Evolutionary conservation across 2,888 invertebrate genomes (phyloP).

Genomic region (Cantharis nigra): DNA sequence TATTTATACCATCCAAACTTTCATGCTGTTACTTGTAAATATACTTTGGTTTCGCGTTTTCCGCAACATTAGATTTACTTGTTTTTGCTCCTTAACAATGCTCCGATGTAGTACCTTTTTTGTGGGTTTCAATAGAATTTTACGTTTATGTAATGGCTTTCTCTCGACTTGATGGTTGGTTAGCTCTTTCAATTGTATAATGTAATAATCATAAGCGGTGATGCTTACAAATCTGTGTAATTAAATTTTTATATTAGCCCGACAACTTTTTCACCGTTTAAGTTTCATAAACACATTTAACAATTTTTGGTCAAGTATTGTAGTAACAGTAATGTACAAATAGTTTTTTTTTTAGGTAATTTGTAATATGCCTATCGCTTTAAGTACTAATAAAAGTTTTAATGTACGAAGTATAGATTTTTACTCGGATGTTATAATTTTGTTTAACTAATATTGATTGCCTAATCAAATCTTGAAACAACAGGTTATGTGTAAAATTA

Average conservation of each 20-base stretch:
- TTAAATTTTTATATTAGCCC: slow-evolving; percentile 8
- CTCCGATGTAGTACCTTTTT: slow-evolving; percentile 42
- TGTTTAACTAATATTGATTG: slow-evolving; percentile 6
- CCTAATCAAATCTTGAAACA: slow-evolving; percentile 2
- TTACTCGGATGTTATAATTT: not conserved
- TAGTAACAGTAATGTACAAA: not conserved
- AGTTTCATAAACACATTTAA: not conserved
- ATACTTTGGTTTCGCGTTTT: slow-evolving; percentile 43
- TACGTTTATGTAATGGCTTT: slow-evolving; percentile 52
- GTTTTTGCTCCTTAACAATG: slow-evolving; percentile 28
- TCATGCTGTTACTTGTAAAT: slow-evolving; percentile 34
- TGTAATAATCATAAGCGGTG: slow-evolving; percentile 20
- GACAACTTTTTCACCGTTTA: not conserved
- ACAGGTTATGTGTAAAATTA: slow-evolving; percentile 6
- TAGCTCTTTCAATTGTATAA: slow-evolving; percentile 41
- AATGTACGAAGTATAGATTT: not conserved
- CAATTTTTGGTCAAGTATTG: not conserved
- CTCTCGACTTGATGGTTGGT: slow-evolving; percentile 49
- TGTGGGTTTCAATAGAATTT: slow-evolving; percentile 42
- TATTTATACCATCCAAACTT: slow-evolving; percentile 47
- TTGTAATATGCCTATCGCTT: not conserved
- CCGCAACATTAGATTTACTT: slow-evolving; percentile 44
- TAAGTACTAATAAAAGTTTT: not conserved
- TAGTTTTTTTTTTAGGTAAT: not conserved
- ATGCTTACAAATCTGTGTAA: slow-evolving; percentile 7